Percentiles rank a stretch among this genome's conserved stretches.
These are phyloP conservation scores for Anthonomus grandis DNA, from an alignment of 1,140 invertebrate genomes.

Conservation along the genomic window DNA sequence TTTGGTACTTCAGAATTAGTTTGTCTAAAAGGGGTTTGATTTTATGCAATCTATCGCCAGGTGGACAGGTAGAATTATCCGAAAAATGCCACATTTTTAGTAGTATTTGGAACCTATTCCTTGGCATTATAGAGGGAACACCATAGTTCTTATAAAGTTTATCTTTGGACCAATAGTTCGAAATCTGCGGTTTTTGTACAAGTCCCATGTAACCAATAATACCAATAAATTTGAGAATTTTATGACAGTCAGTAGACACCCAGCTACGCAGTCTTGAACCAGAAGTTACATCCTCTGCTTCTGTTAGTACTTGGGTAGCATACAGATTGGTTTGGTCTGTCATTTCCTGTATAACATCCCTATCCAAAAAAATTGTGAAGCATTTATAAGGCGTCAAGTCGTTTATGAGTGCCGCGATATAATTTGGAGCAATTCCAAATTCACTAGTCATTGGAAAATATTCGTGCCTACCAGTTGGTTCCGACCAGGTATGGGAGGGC, in stretches of 20 bases:
- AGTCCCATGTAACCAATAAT: conserved; percentile 15
- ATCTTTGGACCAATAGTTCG: conserved; percentile 17
- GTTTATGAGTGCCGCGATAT: no score
- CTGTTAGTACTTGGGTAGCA: conserved; percentile 10
- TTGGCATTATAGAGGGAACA: conserved; percentile 16
- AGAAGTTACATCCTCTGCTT: no score
- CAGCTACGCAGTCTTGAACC: conserved; percentile 8
- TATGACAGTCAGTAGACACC: conserved; percentile 3
- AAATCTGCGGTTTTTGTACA: conserved; percentile 8
- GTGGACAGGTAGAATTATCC: no score
- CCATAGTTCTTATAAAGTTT: conserved; percentile 4
- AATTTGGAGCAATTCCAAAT: no score
- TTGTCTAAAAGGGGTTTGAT: no score
- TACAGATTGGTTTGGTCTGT: conserved; percentile 22
- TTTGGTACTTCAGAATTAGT: no score
- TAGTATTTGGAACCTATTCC: conserved; percentile 21
- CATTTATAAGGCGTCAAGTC: no score
- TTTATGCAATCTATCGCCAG: no score
- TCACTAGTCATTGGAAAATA: no score
- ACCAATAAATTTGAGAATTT: conserved; percentile 18
- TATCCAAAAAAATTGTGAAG: conserved; percentile 13
- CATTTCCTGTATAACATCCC: conserved; percentile 12
- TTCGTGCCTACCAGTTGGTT: no score
- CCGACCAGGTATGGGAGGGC: no score
- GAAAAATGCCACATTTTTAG: no score